A percentile compares a stretch with the other conserved stretches of the same genome.
phyloP scores from a whole-genome alignment of 2,797 vertebrate genomes.

The Lepus townsendii region DNA sequence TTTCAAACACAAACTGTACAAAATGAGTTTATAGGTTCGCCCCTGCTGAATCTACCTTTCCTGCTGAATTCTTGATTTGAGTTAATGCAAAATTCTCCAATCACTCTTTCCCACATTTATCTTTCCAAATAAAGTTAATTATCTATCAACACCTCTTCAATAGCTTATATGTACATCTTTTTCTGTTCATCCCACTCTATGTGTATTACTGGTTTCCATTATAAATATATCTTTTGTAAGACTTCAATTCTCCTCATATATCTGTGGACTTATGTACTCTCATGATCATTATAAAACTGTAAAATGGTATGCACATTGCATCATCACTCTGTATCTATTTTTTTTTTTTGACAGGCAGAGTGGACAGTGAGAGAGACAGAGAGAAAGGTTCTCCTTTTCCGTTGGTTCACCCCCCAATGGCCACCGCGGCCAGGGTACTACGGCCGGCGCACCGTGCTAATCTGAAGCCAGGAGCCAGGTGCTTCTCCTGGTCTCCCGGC shows the following conservation, averaged over 20 bases:
- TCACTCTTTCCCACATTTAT: not conserved
- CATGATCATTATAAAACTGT: not conserved
- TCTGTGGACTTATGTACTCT: not conserved
- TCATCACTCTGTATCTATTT: slow-evolving; percentile 1
- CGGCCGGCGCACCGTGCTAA: no score
- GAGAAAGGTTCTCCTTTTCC: no score
- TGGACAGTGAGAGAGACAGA: no score
- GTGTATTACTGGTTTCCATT: not conserved
- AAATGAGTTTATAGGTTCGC: not conserved
- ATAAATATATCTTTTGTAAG: not conserved
- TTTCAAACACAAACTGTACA: not conserved
- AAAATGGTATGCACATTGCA: not conserved
- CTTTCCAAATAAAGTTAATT: slow-evolving; percentile 22
- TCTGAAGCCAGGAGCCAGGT: no score
- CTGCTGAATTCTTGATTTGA: not conserved
- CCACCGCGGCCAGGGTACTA: no score
- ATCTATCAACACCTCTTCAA: not conserved
- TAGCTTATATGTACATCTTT: not conserved
- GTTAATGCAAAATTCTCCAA: slow-evolving; percentile 26
- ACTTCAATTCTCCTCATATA: not conserved
- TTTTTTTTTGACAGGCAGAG: no score
- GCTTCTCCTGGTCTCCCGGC: no score
- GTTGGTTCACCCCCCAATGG: no score
- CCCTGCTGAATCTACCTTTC: not conserved
- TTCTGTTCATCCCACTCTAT: not conserved